Conservation (phyloP, 2,113 vertebrate species). For the Paramisgurnus dabryanus region DNA sequence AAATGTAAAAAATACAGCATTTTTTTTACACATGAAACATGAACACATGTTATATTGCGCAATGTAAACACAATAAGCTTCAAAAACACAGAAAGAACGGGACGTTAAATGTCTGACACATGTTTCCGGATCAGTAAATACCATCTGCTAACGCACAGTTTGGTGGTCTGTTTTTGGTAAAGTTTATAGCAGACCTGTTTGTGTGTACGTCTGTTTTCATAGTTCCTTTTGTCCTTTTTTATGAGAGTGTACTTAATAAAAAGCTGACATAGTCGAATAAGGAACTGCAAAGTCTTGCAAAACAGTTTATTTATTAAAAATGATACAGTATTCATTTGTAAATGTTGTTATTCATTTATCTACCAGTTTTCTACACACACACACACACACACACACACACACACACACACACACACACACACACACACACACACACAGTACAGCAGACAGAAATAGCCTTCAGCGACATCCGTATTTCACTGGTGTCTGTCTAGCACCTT, state of each 20-base stretch:
- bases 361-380: neutral
- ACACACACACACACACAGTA: neutral
- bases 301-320: neutral
- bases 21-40: too few relatives aligned
- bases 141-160: neutral
- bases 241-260: neutral
- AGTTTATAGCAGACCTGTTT: neutral
- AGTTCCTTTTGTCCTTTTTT: neutral
- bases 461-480: neutral
- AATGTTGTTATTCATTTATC: neutral
- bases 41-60: too few relatives aligned
- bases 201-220: neutral
- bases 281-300: neutral
- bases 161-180: neutral
- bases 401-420: too few relatives aligned
- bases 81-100: too few relatives aligned
- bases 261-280: neutral
- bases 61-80: too few relatives aligned
- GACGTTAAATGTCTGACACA: neutral
- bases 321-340: neutral
- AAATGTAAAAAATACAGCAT: too few relatives aligned
- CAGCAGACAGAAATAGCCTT: constrained; percentile 9
- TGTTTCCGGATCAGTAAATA: neutral
- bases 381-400: neutral
- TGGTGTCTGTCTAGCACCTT: neutral